These are phyloP conservation scores for Epinephelus lanceolatus DNA, from an alignment of 2,113 vertebrate species.

Conservation along the genomic window DNA sequence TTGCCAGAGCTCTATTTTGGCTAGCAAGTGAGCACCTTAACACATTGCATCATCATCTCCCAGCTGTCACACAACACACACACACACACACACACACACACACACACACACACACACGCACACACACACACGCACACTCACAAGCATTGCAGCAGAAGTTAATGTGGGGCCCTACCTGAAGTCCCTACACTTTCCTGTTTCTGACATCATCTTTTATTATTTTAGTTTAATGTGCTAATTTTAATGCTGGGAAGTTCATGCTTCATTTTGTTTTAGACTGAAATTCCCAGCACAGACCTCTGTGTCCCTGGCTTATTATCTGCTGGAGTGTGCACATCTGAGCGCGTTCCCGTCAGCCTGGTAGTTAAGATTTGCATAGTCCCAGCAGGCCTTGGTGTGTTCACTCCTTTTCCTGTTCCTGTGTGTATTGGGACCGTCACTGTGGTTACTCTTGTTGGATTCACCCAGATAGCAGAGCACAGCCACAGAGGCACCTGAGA, in stretches of 20 bases:
- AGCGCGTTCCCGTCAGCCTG: neutral
- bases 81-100: neutral
- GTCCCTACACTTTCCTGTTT: neutral
- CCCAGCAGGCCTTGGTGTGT: slow-evolving; percentile 62
- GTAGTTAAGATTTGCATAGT: slow-evolving; percentile 69
- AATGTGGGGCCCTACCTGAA: neutral
- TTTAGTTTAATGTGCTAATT: neutral
- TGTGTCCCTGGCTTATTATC: slow-evolving; percentile 22
- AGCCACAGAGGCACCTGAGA: slow-evolving; percentile 27
- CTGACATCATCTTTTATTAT: slow-evolving; percentile 4
- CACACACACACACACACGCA: neutral
- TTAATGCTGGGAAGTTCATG: neutral
- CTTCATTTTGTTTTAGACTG: neutral
- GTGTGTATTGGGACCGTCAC: slow-evolving; percentile 62
- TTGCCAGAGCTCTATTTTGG: slow-evolving; percentile 2
- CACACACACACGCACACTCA: neutral
- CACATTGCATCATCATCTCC: slow-evolving; percentile 14
- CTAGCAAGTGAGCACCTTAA: slow-evolving; percentile 1
- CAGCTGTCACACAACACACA: neutral
- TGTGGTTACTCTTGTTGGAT: slow-evolving; percentile 73
- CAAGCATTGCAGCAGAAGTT: neutral
- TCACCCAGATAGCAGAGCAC: slow-evolving; percentile 53
- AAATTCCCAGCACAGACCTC: slow-evolving; percentile 13
- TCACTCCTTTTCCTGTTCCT: slow-evolving; percentile 57
- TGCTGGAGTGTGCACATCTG: slow-evolving; percentile 10